phyloP scores from a whole-genome alignment of 2,888 invertebrate genomes.

The Galeopsomyia nigrocyanea region DNA sequence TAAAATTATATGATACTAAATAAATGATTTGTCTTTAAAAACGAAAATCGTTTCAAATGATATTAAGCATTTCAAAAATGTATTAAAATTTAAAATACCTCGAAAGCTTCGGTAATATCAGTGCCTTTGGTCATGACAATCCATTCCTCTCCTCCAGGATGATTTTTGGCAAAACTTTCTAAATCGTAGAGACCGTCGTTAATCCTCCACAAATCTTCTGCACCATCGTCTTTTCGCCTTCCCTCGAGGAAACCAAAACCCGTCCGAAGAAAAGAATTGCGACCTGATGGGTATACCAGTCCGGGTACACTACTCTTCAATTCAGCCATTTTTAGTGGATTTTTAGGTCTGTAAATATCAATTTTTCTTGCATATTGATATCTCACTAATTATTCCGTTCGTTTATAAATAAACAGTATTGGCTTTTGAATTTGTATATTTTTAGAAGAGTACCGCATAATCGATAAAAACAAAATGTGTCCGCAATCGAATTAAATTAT shows the following conservation, averaged over 20 bases:
- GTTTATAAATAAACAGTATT: too few relatives aligned
- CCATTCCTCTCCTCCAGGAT: constrained; percentile 91
- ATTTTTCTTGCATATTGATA: too few relatives aligned
- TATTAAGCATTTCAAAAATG: too few relatives aligned
- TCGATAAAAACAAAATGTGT: too few relatives aligned
- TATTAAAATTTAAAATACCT: constrained; percentile 62
- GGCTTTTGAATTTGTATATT: too few relatives aligned
- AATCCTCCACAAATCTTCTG: constrained; percentile 85
- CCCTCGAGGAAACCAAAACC: constrained; percentile 75
- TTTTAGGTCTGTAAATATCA: not conserved
- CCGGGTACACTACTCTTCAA: constrained; percentile 71
- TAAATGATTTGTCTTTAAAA: too few relatives aligned
- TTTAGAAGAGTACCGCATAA: too few relatives aligned
- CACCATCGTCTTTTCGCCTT: constrained; percentile 78
- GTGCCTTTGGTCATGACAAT: constrained; percentile 79
- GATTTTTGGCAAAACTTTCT: constrained; percentile 80
- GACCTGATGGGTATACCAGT: constrained; percentile 67
- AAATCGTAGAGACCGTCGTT: constrained; percentile 87
- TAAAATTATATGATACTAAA: too few relatives aligned
- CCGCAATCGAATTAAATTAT: too few relatives aligned
- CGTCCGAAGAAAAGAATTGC: constrained; percentile 68
- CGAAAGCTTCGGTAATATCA: constrained; percentile 86
- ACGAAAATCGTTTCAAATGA: too few relatives aligned
- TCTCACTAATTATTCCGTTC: too few relatives aligned
- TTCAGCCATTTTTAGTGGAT: constrained; percentile 43